phyloP scores from a whole-genome alignment of 2,113 vertebrate species.

The Crypturellus undulatus region DNA sequence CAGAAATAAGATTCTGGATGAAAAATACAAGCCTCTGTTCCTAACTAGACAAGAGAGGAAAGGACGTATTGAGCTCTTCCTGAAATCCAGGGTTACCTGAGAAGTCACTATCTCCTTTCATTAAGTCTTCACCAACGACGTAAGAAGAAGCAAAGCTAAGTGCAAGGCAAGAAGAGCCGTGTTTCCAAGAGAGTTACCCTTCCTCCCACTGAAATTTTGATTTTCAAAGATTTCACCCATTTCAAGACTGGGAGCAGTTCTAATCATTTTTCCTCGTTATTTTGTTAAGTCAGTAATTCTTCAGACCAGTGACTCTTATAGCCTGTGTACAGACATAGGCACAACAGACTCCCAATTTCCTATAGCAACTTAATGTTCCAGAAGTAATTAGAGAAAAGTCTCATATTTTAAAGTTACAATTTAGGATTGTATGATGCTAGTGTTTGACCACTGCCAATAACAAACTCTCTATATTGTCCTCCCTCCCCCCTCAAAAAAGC shows the following conservation, averaged over 20 bases:
- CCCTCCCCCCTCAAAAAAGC: neutral
- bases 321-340: neutral
- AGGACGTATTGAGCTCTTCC: neutral
- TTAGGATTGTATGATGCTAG: neutral
- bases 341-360: conserved; percentile 5
- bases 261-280: neutral
- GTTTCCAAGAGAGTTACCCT: neutral
- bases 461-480: neutral
- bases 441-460: neutral
- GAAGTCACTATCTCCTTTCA: neutral
- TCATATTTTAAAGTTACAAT: neutral
- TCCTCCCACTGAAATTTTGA: neutral
- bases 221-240: conserved; percentile 13
- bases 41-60: neutral
- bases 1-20: neutral
- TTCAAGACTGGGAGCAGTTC: neutral
- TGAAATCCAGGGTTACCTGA: neutral
- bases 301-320: neutral
- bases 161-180: neutral
- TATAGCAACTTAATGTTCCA: neutral
- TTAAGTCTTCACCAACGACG: neutral
- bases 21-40: neutral
- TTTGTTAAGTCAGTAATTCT: conserved; percentile 19
- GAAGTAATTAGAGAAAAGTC: conserved; percentile 17
- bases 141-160: neutral